Evolutionary conservation across 37 sponge, comb jelly and placozoan genomes (phyloP).

Genomic region (Ephydatia muelleri): DNA sequence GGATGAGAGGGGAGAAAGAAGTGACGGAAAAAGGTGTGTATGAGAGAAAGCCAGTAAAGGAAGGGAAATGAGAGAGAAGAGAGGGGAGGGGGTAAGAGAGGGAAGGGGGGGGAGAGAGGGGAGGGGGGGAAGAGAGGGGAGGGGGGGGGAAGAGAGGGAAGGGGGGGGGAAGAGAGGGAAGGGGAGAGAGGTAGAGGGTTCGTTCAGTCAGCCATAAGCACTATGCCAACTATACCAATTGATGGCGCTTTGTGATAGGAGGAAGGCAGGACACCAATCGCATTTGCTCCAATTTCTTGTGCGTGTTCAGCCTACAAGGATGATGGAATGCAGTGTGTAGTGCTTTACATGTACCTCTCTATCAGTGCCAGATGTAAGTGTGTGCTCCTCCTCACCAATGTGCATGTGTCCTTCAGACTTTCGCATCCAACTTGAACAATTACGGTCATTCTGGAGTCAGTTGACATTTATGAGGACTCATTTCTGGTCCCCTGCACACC

Average conservation of each 20-base stretch:
- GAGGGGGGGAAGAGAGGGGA: no score
- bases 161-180: background rate
- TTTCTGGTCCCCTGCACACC: background rate
- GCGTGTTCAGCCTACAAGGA: slow-evolving; percentile 68
- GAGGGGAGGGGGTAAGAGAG: no score
- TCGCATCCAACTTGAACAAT: slow-evolving; percentile 81
- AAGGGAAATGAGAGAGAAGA: no score
- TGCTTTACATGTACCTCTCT: background rate
- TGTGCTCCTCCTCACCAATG: no score
- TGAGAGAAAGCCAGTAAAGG: no score
- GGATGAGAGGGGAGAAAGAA: background rate
- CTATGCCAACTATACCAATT: slow-evolving; percentile 41
- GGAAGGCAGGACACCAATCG: slow-evolving; percentile 71
- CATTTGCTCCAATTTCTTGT: slow-evolving; percentile 37
- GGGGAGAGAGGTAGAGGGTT: background rate
- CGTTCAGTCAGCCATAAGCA: background rate
- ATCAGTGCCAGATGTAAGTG: no score
- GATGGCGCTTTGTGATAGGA: slow-evolving; percentile 70
- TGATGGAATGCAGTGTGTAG: background rate
- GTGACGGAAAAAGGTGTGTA: no score
- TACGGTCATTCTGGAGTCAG: slow-evolving; percentile 50
- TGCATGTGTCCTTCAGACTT: slow-evolving; percentile 64
- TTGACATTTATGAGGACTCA: background rate
- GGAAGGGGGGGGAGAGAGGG: no score
- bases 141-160: no score